A percentile compares a stretch with the other conserved stretches of the same genome.
Evolutionary conservation across 37 sponge, comb jelly and placozoan genomes (phyloP).

Genomic region (Theonella swinhoei): DNA sequence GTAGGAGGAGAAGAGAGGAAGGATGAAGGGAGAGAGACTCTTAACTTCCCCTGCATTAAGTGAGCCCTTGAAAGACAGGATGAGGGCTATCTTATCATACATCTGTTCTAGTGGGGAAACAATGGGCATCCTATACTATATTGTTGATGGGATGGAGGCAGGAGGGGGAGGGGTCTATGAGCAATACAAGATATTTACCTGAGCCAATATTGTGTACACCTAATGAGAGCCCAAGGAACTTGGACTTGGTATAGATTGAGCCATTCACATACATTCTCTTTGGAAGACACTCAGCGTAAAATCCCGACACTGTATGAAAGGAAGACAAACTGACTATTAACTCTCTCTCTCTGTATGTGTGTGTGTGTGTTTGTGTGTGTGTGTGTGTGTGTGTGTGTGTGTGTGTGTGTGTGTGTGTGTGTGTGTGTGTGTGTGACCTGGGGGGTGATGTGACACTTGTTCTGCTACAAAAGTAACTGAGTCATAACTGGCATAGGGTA

Average conservation of each 20-base stretch:
- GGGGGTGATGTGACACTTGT: slow-evolving; percentile 98
- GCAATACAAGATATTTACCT: too few relatives aligned
- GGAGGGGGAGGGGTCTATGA: too few relatives aligned
- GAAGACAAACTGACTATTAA: not conserved
- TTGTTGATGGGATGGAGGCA: too few relatives aligned
- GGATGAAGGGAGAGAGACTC: too few relatives aligned
- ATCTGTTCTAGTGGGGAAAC: too few relatives aligned
- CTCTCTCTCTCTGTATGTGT: not conserved
- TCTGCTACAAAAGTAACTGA: slow-evolving; percentile 91
- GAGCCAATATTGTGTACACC: slow-evolving; percentile 90
- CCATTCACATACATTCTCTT: slow-evolving; percentile 87
- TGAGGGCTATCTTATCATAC: too few relatives aligned
- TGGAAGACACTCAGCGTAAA: slow-evolving; percentile 90
- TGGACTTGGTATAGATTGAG: slow-evolving; percentile 89
- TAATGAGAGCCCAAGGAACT: slow-evolving; percentile 96
- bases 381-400: not conserved
- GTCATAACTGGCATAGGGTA: slow-evolving; percentile 74
- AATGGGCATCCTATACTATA: too few relatives aligned
- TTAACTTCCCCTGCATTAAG: too few relatives aligned
- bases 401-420: not conserved
- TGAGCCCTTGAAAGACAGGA: too few relatives aligned
- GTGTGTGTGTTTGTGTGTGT: too few relatives aligned
- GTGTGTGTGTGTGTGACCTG: too few relatives aligned
- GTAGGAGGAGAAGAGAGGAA: too few relatives aligned
- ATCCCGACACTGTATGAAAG: slow-evolving; percentile 80